Evolutionary conservation across 2,113 vertebrate genomes (phyloP).

Genomic region (Pteropus alecto): DNA sequence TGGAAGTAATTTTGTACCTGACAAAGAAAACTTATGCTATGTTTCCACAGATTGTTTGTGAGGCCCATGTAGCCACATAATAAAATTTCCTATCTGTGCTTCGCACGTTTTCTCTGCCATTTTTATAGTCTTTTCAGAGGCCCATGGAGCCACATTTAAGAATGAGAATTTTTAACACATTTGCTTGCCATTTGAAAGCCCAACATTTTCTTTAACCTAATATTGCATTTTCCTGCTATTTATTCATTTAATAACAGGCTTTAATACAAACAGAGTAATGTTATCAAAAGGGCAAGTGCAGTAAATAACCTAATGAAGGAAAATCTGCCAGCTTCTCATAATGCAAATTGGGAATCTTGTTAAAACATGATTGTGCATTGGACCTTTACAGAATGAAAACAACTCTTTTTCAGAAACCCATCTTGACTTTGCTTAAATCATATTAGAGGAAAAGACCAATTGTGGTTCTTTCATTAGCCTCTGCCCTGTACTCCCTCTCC

Average conservation of each 20-base stretch:
- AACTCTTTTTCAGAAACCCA: constrained; percentile 52
- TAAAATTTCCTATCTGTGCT: neutral
- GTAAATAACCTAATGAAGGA: constrained; percentile 72
- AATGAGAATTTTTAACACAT: constrained; percentile 44
- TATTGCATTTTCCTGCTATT: constrained; percentile 53
- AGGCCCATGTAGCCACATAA: neutral
- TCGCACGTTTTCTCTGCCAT: neutral
- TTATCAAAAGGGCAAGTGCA: constrained; percentile 65
- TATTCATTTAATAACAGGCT: constrained; percentile 57
- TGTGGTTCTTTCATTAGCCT: constrained; percentile 33
- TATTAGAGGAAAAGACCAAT: constrained; percentile 65
- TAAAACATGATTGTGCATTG: constrained; percentile 66
- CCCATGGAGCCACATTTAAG: neutral
- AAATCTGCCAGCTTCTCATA: constrained; percentile 67
- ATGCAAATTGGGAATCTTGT: constrained; percentile 69
- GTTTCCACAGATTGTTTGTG: neutral
- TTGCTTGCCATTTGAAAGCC: constrained; percentile 58
- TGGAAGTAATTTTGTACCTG: neutral
- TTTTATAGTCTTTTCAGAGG: constrained; percentile 1
- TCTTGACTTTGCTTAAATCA: constrained; percentile 70
- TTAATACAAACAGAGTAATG: constrained; percentile 69
- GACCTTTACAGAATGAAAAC: constrained; percentile 64
- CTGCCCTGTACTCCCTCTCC: neutral
- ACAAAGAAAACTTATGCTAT: neutral
- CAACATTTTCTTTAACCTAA: constrained; percentile 58